Base-by-base conservation (phyloP, 2,797 vertebrate genomes). In the Rhinophrynus dorsalis region DNA sequence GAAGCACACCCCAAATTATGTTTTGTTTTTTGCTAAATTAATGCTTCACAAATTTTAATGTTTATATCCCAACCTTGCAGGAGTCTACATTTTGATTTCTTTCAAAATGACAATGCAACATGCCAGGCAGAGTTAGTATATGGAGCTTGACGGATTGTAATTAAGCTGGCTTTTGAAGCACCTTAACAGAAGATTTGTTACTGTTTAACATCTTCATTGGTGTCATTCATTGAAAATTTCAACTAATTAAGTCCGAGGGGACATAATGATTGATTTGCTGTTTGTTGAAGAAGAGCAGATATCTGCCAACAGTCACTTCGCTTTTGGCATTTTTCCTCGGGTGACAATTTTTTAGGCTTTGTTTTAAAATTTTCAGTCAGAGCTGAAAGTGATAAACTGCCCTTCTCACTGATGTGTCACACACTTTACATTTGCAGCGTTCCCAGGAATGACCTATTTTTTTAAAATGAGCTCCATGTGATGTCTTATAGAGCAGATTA, bases 241-340 rank as follows among this genome's bases (percentile, higher is more conserved):
- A 77, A 76, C 83, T 92, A 90, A 91, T 91, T 89, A 85, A 89
- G 83, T 89, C 90, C 85, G 75, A 78, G 81, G 86, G 86, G 87
- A 91, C 76, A 45, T 77, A 79, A 63, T 80, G 79, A 83, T 67
- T 78, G 77, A 81, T 84, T 82, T 54, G 73, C 76, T 58, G 69
- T 61, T 59, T 55, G 60, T 54, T 73, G 54, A 73, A 54, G 62
- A 66, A 23, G 47, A 44, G 47, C 62, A 61, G 37, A 29, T 13
- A 57, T 66, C 56, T 81, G 77, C 77, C 75, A 74, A 56, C 10
- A 57, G 67, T 80, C 0, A 6, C 69, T 76, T 77, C 33, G 68
- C 60, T 83, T 71, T 74, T 80, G 79, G 79, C 60, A 1, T 66
- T 75, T 77, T 71, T 42, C 35, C 60, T 65, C 75, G 60, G 21